Percentiles rank a stretch among this genome's conserved stretches.
Evolutionary conservation across 2,113 vertebrate genomes (phyloP).

Genomic region (Pantherophis guttatus): DNA sequence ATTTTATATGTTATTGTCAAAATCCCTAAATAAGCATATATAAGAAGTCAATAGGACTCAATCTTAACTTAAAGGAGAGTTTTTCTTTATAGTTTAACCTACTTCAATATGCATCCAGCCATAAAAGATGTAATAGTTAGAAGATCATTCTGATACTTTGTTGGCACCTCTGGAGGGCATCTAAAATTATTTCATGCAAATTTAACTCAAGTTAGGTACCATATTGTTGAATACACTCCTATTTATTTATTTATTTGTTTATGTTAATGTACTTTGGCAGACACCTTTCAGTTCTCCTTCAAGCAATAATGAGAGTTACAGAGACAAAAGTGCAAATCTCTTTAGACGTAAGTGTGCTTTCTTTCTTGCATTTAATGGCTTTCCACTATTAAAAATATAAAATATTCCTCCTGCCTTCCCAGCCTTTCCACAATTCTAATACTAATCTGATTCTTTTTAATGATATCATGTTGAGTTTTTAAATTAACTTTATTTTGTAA

Average conservation of each 20-base stretch:
- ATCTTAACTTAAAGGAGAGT: neutral
- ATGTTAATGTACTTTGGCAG: slow-evolving; percentile 39
- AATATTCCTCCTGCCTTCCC: neutral
- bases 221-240: neutral
- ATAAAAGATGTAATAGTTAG: neutral
- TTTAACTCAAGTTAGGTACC: neutral
- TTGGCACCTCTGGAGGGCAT: neutral
- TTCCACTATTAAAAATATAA: neutral
- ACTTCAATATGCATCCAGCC: neutral
- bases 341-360: slow-evolving; percentile 62
- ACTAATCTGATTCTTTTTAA: neutral
- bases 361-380: neutral
- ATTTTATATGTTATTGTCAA: neutral
- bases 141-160: neutral
- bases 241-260: neutral
- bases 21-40: neutral
- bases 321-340: slow-evolving; percentile 60
- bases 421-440: neutral
- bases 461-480: neutral
- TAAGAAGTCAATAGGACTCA: neutral
- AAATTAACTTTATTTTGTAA: neutral
- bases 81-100: neutral
- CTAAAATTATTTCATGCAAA: neutral
- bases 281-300: slow-evolving; percentile 51
- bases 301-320: slow-evolving; percentile 61